Evolutionary conservation across 1,140 invertebrate species (phyloP).

Genomic region (Heliconius congener): DNA sequence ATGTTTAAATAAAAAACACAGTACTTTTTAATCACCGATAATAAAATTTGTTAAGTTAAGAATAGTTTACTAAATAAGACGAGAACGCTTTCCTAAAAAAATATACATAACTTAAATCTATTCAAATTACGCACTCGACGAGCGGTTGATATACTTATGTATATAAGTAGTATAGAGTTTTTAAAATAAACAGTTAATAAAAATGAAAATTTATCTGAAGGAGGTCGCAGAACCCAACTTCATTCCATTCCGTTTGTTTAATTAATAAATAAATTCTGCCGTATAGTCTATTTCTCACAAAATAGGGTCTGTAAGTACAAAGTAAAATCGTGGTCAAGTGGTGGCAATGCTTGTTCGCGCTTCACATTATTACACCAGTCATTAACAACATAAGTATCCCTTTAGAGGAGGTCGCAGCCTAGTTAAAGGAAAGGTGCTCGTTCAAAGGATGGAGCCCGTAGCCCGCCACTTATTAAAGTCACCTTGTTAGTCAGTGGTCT

Average conservation of each 20-base stretch:
- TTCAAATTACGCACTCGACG: too few relatives aligned
- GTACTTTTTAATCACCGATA: too few relatives aligned
- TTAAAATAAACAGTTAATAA: too few relatives aligned
- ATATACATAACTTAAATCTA: too few relatives aligned
- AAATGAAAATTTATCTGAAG: too few relatives aligned
- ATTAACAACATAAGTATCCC: conserved; percentile 19
- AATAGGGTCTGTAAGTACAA: conserved; percentile 1
- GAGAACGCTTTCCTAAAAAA: too few relatives aligned
- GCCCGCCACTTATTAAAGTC: not conserved
- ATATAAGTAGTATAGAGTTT: too few relatives aligned
- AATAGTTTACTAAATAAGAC: too few relatives aligned
- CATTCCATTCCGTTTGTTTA: not conserved
- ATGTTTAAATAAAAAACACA: too few relatives aligned
- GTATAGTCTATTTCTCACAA: not conserved
- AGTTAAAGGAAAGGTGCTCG: conserved; percentile 18
- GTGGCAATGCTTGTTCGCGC: conserved; percentile 11
- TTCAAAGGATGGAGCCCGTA: conserved; percentile 6
- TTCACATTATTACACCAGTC: conserved; percentile 18
- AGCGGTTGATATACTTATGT: too few relatives aligned
- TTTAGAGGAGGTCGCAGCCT: conserved; percentile 23
- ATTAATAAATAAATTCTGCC: not conserved
- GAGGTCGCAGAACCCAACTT: too few relatives aligned
- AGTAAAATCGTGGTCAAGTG: conserved; percentile 10
- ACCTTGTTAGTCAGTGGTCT: not conserved
- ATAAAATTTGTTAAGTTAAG: too few relatives aligned